Evolutionary conservation across 2,888 invertebrate species (phyloP).

Genomic region (Tridacna gigas): DNA sequence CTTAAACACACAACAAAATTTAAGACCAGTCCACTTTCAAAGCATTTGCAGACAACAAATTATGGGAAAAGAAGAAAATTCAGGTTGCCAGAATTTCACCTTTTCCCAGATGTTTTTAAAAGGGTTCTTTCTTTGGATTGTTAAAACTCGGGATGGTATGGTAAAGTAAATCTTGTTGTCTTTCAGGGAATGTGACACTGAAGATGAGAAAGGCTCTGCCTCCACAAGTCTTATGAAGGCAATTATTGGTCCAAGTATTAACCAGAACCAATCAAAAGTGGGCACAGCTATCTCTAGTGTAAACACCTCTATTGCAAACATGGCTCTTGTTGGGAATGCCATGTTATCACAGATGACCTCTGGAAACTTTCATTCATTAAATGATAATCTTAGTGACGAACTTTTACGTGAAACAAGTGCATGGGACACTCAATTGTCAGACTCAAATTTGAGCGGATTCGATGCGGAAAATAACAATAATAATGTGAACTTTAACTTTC

Average conservation of each 20-base stretch:
- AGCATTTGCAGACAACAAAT: no score
- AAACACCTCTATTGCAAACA: conserved; percentile 58
- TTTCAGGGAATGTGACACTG: conserved; percentile 83
- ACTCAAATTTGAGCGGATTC: conserved; percentile 46
- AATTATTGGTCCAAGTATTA: conserved; percentile 76
- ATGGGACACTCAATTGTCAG: conserved; percentile 61
- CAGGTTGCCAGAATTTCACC: no score
- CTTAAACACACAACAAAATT: no score
- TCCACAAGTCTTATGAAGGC: conserved; percentile 84
- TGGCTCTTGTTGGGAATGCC: conserved; percentile 63
- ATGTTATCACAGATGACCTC: conserved; percentile 43
- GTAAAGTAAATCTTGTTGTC: not conserved
- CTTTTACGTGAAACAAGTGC: conserved; percentile 46
- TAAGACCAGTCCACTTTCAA: no score
- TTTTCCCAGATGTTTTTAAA: no score
- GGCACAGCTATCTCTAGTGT: conserved; percentile 40
- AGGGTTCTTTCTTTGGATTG: no score
- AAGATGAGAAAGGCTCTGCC: conserved; percentile 83
- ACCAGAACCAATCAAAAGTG: conserved; percentile 50
- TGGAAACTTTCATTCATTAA: conserved; percentile 47
- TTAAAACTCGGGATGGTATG: no score
- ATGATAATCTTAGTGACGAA: conserved; percentile 53
- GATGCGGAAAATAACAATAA: conserved; percentile 26
- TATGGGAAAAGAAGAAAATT: no score
- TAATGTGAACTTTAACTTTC: conserved; percentile 31